These are phyloP conservation scores for Hemicrepidius hirtus DNA, from an alignment of 2,888 invertebrate species.

Conservation along the genomic window DNA sequence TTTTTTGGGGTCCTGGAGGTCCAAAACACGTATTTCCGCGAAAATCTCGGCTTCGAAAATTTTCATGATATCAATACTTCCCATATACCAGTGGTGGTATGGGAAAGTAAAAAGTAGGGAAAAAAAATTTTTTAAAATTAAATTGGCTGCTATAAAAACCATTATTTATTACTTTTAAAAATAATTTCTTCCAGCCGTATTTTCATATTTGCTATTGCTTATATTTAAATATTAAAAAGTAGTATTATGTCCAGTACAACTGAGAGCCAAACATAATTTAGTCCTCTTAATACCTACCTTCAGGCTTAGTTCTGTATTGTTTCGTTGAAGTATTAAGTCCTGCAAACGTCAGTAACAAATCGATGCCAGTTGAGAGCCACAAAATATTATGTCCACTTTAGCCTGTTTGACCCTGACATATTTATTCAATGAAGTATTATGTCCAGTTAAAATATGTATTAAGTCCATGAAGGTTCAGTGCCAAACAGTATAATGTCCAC, in stretches of 20 bases:
- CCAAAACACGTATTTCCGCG: too few relatives aligned
- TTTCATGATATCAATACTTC: too few relatives aligned
- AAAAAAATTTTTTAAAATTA: too few relatives aligned
- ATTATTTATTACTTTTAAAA: too few relatives aligned
- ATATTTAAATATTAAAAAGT: too few relatives aligned
- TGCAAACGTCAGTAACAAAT: constrained; percentile 4
- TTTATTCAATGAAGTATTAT: constrained; percentile 4
- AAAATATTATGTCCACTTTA: constrained; percentile 9
- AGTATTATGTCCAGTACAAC: not conserved
- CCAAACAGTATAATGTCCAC: constrained; percentile 7
- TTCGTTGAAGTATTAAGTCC: not conserved
- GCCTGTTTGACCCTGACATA: constrained; percentile 3
- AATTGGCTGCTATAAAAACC: too few relatives aligned
- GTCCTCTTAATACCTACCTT: not conserved
- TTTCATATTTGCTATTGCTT: too few relatives aligned
- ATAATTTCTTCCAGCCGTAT: too few relatives aligned
- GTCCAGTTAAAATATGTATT: constrained; percentile 4
- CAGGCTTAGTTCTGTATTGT: constrained; percentile 1
- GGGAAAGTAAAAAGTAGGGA: too few relatives aligned
- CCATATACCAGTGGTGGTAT: too few relatives aligned
- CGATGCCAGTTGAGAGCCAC: constrained; percentile 9
- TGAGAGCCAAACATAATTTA: not conserved
- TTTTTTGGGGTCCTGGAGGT: too few relatives aligned
- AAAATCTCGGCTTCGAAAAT: too few relatives aligned
- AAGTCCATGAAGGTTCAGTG: constrained; percentile 1